Percentiles rank a stretch among this genome's conserved stretches.
These are phyloP conservation scores for Mustela lutreola DNA, from an alignment of 2,113 vertebrate species.

Conservation along the genomic window DNA sequence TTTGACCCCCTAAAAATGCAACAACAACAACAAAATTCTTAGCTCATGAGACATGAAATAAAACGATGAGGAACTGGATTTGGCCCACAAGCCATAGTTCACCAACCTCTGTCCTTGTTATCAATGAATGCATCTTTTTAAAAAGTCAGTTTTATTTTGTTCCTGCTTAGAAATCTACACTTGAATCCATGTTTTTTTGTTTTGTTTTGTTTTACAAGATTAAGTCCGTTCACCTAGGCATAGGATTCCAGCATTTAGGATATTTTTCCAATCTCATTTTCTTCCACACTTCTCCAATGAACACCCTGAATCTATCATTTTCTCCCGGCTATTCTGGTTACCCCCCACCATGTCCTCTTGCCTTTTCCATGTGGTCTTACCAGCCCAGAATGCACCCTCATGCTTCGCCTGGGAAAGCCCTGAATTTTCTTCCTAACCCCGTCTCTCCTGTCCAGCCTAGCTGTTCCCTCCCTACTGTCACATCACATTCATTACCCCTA, in stretches of 20 bases:
- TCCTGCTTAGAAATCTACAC: neutral
- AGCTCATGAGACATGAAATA: neutral
- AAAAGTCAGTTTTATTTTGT: neutral
- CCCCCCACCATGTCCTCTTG: neutral
- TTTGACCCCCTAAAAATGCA: neutral
- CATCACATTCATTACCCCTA: neutral
- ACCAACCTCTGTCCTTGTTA: neutral
- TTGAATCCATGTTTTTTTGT: neutral
- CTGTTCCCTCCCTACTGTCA: neutral
- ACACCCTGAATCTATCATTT: neutral
- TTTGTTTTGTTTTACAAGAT: neutral
- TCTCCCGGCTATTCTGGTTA: neutral
- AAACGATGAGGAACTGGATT: neutral
- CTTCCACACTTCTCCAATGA: neutral
- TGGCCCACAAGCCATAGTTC: neutral
- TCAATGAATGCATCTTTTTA: neutral
- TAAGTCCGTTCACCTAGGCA: neutral
- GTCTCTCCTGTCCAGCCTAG: rapidly evolving
- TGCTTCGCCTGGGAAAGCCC: neutral
- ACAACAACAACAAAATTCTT: neutral
- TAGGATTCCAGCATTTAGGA: neutral
- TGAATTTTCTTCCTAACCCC: neutral
- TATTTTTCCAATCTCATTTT: neutral
- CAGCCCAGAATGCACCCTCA: neutral
- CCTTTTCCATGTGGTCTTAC: neutral